Evolutionary conservation across 2,113 vertebrate species (phyloP).

Genomic region (Genyomyrus donnyi): DNA sequence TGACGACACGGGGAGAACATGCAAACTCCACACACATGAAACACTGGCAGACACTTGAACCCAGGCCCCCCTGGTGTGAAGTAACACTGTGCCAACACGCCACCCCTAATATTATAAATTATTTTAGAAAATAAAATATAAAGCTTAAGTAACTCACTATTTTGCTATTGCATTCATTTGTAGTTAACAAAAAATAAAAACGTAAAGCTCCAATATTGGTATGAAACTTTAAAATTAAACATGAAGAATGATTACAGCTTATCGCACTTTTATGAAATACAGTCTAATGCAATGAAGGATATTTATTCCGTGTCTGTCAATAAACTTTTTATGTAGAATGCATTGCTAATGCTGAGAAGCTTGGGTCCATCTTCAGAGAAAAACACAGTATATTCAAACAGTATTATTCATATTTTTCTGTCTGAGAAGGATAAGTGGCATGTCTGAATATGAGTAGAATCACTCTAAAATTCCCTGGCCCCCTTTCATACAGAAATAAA

Average conservation of each 20-base stretch:
- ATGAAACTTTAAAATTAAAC: not conserved
- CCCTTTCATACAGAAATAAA: not conserved
- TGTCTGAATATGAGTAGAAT: not conserved
- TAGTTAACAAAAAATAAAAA: not conserved
- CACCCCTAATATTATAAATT: not conserved
- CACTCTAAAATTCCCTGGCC: not conserved
- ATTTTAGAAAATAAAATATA: not conserved
- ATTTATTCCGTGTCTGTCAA: not conserved
- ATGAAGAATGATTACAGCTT: not conserved
- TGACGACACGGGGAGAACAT: too few relatives aligned
- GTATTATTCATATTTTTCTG: not conserved
- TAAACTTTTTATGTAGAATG: not conserved
- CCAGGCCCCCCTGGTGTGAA: too few relatives aligned
- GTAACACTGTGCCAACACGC: too few relatives aligned
- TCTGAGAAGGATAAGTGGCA: not conserved
- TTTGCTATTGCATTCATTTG: not conserved
- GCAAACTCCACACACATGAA: too few relatives aligned
- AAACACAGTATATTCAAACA: not conserved
- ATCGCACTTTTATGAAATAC: not conserved
- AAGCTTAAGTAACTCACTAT: not conserved
- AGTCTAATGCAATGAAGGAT: not conserved
- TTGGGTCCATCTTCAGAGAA: not conserved
- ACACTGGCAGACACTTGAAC: too few relatives aligned
- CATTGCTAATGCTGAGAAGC: not conserved
- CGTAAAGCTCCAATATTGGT: not conserved